Evolutionary conservation across 2,888 invertebrate species (phyloP), one percentile per base, ranked within the genome.

Genomic region (Cylloceria caligata): DNA sequence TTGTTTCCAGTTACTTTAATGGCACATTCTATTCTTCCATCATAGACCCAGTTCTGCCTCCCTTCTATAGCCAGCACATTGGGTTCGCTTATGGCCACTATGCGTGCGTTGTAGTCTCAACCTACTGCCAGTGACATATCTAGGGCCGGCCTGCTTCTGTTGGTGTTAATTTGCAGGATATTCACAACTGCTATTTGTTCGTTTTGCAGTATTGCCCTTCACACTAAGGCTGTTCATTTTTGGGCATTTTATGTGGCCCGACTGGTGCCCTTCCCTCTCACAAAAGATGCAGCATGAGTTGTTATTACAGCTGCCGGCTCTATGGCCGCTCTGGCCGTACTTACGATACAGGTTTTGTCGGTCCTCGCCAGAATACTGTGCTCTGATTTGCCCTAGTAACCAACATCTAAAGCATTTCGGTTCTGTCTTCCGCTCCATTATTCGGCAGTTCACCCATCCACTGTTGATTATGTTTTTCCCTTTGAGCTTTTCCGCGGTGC

Each of bases 301-400:
- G 30, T 83, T 83, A 42, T 11, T 42, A 52, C 86, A 86, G 0
- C 74, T 47, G 5, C 24, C 49, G 62, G 81, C 82, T 36, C 42
- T 84, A 36, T 86, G 85, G 4, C 84, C 83, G 16, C 83, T 72
- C 30, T 83, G 60, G 9, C 71, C 64, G 36, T 85, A 85, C 47
- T 83, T 85, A 16, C 75, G 39, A 68, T 85, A 87, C 1, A 78
- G 68, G 30, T 69, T 69, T 7, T 52, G 27, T 62, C 84, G 74
- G 34, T 86, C 78, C 1, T 78, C 81, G 4, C 80, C 81, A 27
- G 34, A 77, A 42, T 85, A 86, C 7, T 78, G 24, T 0, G 36
- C 47, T 47, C 69, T 84, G 19, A 36, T 42, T 47, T 83, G 85
- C 4, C 84, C 83, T 11, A 75, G 52, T 24, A 64, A 52, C 84